These are phyloP conservation scores for Pterocles burchelli DNA, from an alignment of 2,113 vertebrate species.

Conservation along the genomic window DNA sequence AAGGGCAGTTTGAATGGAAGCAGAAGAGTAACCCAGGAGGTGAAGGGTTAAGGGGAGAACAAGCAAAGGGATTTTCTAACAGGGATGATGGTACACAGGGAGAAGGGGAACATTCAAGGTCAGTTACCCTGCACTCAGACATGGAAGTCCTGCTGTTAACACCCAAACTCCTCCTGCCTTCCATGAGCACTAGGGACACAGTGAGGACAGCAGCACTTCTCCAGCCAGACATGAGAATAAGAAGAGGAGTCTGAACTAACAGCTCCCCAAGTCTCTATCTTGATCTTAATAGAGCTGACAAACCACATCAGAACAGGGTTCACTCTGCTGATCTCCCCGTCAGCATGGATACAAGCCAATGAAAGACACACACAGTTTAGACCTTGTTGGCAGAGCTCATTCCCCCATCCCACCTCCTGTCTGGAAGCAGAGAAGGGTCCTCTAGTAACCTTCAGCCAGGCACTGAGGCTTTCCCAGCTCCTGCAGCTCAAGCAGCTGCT, in stretches of 20 bases:
- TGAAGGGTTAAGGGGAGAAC: not conserved
- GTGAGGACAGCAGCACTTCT: not conserved
- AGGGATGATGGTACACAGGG: not conserved
- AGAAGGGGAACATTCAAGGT: not conserved
- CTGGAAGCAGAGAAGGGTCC: not conserved
- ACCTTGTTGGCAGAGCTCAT: not conserved
- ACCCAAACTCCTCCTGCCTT: slow-evolving; percentile 1
- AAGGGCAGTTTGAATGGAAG: not conserved
- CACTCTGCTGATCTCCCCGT: not conserved
- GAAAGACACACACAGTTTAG: not conserved
- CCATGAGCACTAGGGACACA: not conserved
- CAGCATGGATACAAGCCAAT: not conserved
- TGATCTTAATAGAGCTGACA: slow-evolving; percentile 11
- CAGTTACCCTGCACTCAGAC: not conserved
- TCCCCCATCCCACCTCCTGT: not conserved
- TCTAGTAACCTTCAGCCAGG: not conserved
- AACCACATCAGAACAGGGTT: not conserved
- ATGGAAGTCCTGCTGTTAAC: not conserved
- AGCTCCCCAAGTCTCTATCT: not conserved
- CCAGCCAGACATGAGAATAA: slow-evolving; percentile 4
- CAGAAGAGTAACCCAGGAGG: not conserved
- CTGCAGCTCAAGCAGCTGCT: slow-evolving; percentile 45
- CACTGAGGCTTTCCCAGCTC: slow-evolving; percentile 9
- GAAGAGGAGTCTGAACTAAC: slow-evolving; percentile 61
- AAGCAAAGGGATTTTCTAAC: not conserved